Evolutionary conservation across 2,113 vertebrate genomes (phyloP).

Genomic region (Xenopus laevis): DNA sequence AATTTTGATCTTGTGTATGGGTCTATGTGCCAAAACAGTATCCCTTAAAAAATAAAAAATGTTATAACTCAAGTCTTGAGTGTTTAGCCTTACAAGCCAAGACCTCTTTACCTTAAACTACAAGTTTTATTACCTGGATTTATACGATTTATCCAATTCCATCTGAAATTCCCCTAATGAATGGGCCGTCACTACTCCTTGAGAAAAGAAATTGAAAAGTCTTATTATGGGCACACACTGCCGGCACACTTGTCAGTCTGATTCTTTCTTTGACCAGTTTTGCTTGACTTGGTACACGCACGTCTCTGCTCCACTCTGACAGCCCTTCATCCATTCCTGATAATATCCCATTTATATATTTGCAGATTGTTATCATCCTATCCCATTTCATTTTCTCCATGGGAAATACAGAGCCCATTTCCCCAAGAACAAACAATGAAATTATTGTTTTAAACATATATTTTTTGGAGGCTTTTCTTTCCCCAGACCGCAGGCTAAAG

Average conservation of each 20-base stretch:
- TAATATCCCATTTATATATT: slow-evolving; percentile 28
- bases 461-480: not conserved
- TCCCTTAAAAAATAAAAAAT: too few relatives aligned
- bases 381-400: not conserved
- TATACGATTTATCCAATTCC: slow-evolving; percentile 38
- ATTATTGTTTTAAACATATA: not conserved
- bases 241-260: slow-evolving; percentile 23
- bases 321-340: slow-evolving; percentile 12
- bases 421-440: not conserved
- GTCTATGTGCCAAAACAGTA: too few relatives aligned
- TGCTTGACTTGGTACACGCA: not conserved
- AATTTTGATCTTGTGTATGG: too few relatives aligned
- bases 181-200: slow-evolving; percentile 19
- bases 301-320: slow-evolving; percentile 17
- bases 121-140: slow-evolving; percentile 22
- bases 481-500: not conserved
- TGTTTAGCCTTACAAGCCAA: too few relatives aligned
- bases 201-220: slow-evolving; percentile 38
- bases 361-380: not conserved
- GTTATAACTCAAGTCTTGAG: too few relatives aligned
- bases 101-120: not conserved
- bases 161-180: slow-evolving; percentile 34
- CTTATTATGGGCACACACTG: not conserved
- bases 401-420: not conserved
- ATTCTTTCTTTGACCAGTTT: slow-evolving; percentile 18